These are phyloP conservation scores for Cantharis rufa DNA, from an alignment of 2,888 invertebrate species.

Conservation along the genomic window DNA sequence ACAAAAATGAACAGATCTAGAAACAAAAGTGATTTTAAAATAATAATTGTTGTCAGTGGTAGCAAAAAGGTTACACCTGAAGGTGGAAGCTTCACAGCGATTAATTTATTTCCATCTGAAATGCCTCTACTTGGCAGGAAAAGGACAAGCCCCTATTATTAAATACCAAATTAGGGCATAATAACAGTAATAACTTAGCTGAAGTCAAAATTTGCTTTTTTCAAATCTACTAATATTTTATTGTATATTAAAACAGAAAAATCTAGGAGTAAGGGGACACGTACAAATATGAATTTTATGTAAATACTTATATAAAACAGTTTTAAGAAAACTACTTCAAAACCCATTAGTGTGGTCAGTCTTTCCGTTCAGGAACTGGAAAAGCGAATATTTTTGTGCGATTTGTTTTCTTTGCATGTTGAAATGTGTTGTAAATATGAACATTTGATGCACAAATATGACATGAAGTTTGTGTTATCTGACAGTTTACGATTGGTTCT, in stretches of 20 bases:
- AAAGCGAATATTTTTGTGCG: conserved; percentile 13
- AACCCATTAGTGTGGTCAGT: conserved; percentile 30
- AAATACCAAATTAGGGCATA: neutral
- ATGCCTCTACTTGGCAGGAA: neutral
- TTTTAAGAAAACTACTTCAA: conserved; percentile 22
- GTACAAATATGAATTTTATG: conserved; percentile 25
- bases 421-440: neutral
- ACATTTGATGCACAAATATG: neutral
- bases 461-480: neutral
- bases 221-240: too few relatives aligned
- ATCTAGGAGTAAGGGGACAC: neutral
- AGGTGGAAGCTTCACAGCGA: too few relatives aligned
- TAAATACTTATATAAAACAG: conserved; percentile 16
- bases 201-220: neutral
- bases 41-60: too few relatives aligned
- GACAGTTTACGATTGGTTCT: neutral
- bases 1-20: too few relatives aligned
- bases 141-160: neutral
- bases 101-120: neutral
- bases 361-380: conserved; percentile 20
- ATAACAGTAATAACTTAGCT: neutral
- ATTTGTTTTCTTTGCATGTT: conserved; percentile 4
- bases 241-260: neutral
- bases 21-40: too few relatives aligned
- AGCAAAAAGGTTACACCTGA: neutral